Conservation (phyloP, 2,113 vertebrate genomes). For the Steatornis caripensis region DNA sequence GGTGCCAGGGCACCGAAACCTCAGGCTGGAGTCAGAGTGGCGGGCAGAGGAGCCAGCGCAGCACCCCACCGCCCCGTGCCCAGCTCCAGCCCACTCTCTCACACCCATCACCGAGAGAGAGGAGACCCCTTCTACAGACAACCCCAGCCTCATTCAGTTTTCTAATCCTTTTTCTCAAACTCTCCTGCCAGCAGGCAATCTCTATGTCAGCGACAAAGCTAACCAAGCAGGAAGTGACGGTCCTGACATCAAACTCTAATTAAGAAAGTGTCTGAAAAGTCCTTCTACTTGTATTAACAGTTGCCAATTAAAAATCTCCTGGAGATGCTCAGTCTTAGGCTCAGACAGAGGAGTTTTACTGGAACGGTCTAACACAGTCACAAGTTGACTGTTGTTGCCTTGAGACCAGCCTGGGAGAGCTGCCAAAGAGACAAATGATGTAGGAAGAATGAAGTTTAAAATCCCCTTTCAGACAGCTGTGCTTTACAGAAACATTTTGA, state of each 20-base stretch:
- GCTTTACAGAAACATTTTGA: slow-evolving; percentile 4
- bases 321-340: slow-evolving; percentile 11
- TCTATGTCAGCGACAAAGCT: neutral
- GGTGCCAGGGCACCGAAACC: neutral
- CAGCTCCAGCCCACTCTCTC: neutral
- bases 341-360: slow-evolving; percentile 12
- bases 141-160: neutral
- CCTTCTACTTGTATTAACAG: neutral
- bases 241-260: neutral
- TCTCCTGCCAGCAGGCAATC: neutral
- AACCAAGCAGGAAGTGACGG: neutral
- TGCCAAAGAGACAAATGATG: slow-evolving; percentile 49
- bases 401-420: slow-evolving; percentile 33
- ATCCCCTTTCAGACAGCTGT: slow-evolving; percentile 17
- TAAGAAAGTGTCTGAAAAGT: neutral
- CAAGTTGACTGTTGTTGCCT: slow-evolving; percentile 2
- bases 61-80: neutral
- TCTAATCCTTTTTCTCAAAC: neutral
- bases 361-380: slow-evolving; percentile 10
- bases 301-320: neutral
- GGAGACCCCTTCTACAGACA: neutral
- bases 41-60: neutral
- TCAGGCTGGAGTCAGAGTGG: neutral
- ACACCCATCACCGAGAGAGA: neutral
- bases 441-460: slow-evolving; percentile 11